A percentile compares a stretch with the other conserved stretches of the same genome.
Evolutionary conservation across 1,140 invertebrate species (phyloP).

Genomic region (Zaprionus lachaisei): DNA sequence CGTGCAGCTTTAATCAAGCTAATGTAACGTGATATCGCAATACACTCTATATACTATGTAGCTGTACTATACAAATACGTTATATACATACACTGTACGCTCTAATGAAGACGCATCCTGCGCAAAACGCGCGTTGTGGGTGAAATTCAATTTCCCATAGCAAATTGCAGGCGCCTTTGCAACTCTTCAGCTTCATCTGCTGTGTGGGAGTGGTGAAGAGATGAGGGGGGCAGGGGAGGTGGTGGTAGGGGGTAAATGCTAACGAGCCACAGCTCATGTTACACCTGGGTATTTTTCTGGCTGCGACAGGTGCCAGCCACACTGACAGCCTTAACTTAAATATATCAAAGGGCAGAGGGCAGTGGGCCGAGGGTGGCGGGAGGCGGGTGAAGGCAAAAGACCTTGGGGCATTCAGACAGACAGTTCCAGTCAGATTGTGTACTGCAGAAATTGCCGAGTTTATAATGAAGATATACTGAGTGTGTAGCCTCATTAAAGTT

Average conservation of each 20-base stretch:
- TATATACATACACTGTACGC: neutral
- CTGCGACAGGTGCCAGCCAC: conserved; percentile 28
- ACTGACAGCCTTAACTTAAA: conserved; percentile 41
- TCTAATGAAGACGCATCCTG: conserved; percentile 22
- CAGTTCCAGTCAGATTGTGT: neutral
- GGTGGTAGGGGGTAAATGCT: conserved; percentile 2
- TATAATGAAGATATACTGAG: neutral
- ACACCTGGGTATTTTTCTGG: conserved; percentile 27
- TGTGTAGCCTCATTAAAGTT: neutral
- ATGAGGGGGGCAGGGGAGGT: neutral
- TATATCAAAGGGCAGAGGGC: conserved; percentile 16
- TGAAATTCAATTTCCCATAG: conserved; percentile 48
- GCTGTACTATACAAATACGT: neutral
- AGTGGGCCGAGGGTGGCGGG: neutral
- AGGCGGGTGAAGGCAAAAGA: neutral
- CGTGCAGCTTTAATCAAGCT: conserved; percentile 19
- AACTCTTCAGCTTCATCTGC: conserved; percentile 12
- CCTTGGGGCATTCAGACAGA: conserved; percentile 8
- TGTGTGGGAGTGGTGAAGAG: neutral
- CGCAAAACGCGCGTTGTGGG: conserved; percentile 21
- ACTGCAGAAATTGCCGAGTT: neutral
- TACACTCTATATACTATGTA: neutral
- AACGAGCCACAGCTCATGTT: conserved; percentile 63
- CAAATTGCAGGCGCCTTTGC: conserved; percentile 42
- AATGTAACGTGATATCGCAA: conserved; percentile 10